Evolutionary conservation across 1,140 invertebrate genomes (phyloP), one percentile per base, ranked within the genome.

Genomic region (Drosophila baimaii): DNA sequence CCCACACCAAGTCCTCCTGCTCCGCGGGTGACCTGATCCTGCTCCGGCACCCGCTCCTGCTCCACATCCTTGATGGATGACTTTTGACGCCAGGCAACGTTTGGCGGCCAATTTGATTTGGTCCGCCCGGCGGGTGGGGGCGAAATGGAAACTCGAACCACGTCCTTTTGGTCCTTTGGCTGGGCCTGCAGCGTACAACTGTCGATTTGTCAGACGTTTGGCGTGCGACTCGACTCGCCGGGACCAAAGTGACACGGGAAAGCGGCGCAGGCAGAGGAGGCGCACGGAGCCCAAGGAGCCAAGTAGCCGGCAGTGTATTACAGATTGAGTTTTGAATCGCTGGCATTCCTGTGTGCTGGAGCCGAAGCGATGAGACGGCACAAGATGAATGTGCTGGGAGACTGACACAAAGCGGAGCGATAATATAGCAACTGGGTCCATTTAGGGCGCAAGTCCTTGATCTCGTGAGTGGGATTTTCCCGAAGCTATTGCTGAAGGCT

Each of bases 81-180:
- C 84, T 82, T 88, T 80, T 86, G 83, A 88, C 63, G 82, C 70
- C 59, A 63, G 75, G 52, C 81, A 71, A 41, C 75, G 62, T 70
- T 84, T 80, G 84, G 84, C 80, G 84, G 72, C 71, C 84, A 83
- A 86, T 86, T 86, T 88, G 79, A 86, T 89, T 86, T 86, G 79
- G 59, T 62, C 59, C 59, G 43, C 75, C 54, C 58, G 31, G 62
- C n/a, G n/a, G n/a, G 17, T 35, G 63, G 46, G 41, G 41, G 35
- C n/a, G n/a, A n/a, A 35, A 29, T 27, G 46, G n/a, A 25, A 29
- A 9, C 29, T 41, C 17, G 15, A 31, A 31, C n/a, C 37, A 2
- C 15, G 37, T 52, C 47, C 47, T 29, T 29, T 29, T 17, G 27
- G 27, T 21, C 62, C 35, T n/a, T 71, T 19, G 65, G 41, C 68